Conservation (phyloP, 2,888 invertebrate genomes). For the Harmothoe impar region DNA sequence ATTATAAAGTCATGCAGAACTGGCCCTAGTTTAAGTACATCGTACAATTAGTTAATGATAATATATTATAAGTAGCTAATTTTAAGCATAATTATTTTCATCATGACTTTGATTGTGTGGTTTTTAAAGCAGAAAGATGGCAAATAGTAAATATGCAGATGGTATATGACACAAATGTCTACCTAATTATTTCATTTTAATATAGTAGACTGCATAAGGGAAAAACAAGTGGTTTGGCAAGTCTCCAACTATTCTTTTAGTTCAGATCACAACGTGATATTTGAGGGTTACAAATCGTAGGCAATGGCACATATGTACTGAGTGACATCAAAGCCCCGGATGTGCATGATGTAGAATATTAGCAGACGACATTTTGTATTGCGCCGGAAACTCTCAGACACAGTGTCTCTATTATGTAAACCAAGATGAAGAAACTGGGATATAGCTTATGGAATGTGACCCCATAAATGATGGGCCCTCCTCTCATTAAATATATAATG, state of each 20-base stretch:
- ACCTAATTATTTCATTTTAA: too few relatives aligned
- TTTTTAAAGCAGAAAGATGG: too few relatives aligned
- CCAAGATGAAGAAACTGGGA: neutral
- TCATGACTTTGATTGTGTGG: too few relatives aligned
- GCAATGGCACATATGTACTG: neutral
- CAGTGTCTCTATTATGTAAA: neutral
- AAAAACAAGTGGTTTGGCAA: slow-evolving; percentile 10
- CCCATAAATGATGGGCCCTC: neutral
- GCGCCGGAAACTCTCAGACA: neutral
- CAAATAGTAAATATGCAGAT: too few relatives aligned
- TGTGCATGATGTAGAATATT: neutral
- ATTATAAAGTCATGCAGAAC: too few relatives aligned
- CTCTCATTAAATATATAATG: neutral
- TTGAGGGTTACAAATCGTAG: neutral
- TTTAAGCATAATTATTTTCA: too few relatives aligned
- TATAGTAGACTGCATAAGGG: too few relatives aligned
- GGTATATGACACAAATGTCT: too few relatives aligned
- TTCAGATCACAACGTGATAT: neutral
- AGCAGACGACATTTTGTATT: slow-evolving; percentile 5
- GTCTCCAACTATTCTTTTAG: neutral
- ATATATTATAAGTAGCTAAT: too few relatives aligned
- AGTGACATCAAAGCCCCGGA: slow-evolving; percentile 15
- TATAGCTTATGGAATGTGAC: neutral
- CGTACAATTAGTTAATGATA: too few relatives aligned
- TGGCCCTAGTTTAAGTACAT: too few relatives aligned